These are phyloP conservation scores for Diorhabda sublineata DNA, from an alignment of 1,140 invertebrate species.

Conservation along the genomic window DNA sequence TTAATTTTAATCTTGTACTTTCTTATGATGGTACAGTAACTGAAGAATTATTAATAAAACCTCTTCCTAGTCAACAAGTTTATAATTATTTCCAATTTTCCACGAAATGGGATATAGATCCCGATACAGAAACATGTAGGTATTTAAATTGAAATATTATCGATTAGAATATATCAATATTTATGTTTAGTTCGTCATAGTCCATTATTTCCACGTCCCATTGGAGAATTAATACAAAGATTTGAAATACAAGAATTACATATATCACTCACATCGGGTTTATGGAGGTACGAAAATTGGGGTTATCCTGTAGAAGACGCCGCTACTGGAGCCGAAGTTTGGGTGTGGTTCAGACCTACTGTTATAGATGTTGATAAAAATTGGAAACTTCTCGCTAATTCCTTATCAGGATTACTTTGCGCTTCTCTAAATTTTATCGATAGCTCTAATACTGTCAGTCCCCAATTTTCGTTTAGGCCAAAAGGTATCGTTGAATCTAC, in stretches of 20 bases:
- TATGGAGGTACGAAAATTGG: slow-evolving; percentile 91
- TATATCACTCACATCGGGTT: slow-evolving; percentile 84
- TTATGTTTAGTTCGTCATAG: slow-evolving; percentile 68
- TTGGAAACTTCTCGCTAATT: slow-evolving; percentile 85
- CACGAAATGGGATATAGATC: slow-evolving; percentile 64
- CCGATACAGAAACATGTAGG: slow-evolving; percentile 55
- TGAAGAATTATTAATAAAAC: slow-evolving; percentile 79
- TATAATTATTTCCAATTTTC: slow-evolving; percentile 85
- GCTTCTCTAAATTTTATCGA: slow-evolving; percentile 95
- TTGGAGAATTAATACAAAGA: slow-evolving; percentile 83
- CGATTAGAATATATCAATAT: slow-evolving; percentile 2
- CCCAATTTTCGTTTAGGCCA: slow-evolving; percentile 78
- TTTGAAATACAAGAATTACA: slow-evolving; percentile 88
- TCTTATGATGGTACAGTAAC: slow-evolving; percentile 58
- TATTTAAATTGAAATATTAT: slow-evolving; percentile 26
- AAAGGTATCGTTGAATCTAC: slow-evolving; percentile 58
- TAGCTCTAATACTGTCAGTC: slow-evolving; percentile 78
- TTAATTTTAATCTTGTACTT: slow-evolving; percentile 5
- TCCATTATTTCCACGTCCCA: slow-evolving; percentile 81
- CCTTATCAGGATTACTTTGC: slow-evolving; percentile 90
- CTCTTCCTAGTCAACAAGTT: slow-evolving; percentile 69
- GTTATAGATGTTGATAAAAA: slow-evolving; percentile 64
- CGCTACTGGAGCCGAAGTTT: slow-evolving; percentile 88
- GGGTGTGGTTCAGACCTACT: slow-evolving; percentile 77
- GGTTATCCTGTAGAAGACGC: slow-evolving; percentile 85